phyloP scores from a whole-genome alignment of 1,140 invertebrate genomes.

The Rhyzopertha dominica region DNA sequence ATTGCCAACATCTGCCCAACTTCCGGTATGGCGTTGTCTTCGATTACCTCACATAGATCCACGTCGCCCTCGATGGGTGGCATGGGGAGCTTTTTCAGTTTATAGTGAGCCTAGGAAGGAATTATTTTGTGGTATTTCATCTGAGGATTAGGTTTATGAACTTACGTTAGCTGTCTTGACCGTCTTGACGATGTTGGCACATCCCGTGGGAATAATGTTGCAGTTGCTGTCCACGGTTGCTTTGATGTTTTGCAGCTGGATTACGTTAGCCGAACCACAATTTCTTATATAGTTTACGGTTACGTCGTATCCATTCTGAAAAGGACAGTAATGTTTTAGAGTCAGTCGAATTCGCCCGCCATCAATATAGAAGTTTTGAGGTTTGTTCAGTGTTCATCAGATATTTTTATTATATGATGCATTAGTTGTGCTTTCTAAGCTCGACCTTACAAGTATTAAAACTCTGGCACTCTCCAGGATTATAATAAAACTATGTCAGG shows the following conservation, averaged over 20 bases:
- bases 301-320: constrained; percentile 27
- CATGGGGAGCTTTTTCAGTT: constrained; percentile 18
- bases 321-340: too few species aligned
- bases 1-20: constrained; percentile 8
- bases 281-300: constrained; percentile 22
- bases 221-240: constrained; percentile 25
- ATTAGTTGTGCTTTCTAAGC: too few species aligned
- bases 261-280: constrained; percentile 21
- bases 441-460: too few species aligned
- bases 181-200: constrained; percentile 24
- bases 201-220: constrained; percentile 21
- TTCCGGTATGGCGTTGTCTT: constrained; percentile 7
- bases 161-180: constrained; percentile 25
- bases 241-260: constrained; percentile 9
- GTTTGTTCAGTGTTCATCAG: too few species aligned
- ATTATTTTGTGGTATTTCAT: background rate
- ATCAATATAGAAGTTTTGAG: too few species aligned
- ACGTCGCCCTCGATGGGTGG: constrained; percentile 17
- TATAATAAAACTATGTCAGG: too few species aligned
- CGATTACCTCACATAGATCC: constrained; percentile 15
- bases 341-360: background rate
- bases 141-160: background rate
- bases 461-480: too few species aligned
- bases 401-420: too few species aligned
- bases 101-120: constrained; percentile 15